A percentile compares a stretch with the other conserved stretches of the same genome.
Evolutionary conservation across 2,888 invertebrate species (phyloP).

Genomic region (Sinopyrophorus schimmeli): DNA sequence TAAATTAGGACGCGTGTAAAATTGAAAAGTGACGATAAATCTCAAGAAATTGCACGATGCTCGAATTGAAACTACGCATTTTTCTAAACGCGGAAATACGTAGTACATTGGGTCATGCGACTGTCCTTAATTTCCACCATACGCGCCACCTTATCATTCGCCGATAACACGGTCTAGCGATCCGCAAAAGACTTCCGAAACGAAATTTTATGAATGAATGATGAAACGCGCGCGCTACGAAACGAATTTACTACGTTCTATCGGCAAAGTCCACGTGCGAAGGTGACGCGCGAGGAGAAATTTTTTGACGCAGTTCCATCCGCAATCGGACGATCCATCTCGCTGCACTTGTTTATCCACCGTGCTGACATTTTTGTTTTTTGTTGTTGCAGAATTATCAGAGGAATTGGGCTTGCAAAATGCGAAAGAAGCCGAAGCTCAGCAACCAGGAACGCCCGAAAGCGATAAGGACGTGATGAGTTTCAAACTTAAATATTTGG

Average conservation of each 20-base stretch:
- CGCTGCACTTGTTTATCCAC: background rate
- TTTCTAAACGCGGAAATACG: no score
- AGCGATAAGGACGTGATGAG: conserved; percentile 56
- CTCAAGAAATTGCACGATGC: no score
- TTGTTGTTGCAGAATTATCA: conserved; percentile 61
- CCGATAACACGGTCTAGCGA: conserved; percentile 20
- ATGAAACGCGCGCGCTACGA: conserved; percentile 18
- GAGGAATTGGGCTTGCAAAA: conserved; percentile 71
- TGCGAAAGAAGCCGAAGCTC: conserved; percentile 58
- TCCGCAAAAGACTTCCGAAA: conserved; percentile 11
- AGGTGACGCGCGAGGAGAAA: conserved; percentile 5
- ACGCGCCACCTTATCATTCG: conserved; percentile 6
- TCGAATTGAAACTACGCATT: no score
- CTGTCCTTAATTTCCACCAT: no score
- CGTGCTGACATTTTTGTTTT: background rate
- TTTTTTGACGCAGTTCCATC: conserved; percentile 5
- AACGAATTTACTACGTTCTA: conserved; percentile 12
- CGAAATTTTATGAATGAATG: conserved; percentile 21
- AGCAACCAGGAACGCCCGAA: conserved; percentile 46
- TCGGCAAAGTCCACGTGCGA: conserved; percentile 10
- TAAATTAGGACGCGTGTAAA: no score
- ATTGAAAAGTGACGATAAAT: no score
- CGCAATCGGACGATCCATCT: conserved; percentile 2
- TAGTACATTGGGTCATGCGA: no score
- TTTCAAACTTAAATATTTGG: conserved; percentile 74